Conservation (phyloP, 2,888 invertebrate species). For the Yponomeuta evonymella region DNA sequence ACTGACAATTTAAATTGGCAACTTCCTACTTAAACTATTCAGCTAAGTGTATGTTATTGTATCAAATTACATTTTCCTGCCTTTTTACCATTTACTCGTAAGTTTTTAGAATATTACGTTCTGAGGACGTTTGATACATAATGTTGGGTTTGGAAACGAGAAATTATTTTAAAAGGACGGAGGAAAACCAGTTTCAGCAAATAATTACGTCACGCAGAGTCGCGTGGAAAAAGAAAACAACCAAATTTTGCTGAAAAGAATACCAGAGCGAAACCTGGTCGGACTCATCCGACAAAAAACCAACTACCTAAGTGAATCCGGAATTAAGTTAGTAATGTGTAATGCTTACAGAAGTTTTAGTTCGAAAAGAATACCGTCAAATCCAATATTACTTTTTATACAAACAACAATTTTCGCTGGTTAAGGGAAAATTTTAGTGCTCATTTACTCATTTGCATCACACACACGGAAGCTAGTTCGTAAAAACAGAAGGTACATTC, state of each 20-base stretch:
- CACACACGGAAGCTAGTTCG: background rate
- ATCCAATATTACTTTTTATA: background rate
- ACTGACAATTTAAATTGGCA: background rate
- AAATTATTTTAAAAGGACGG: background rate
- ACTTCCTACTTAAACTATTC: background rate
- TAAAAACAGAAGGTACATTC: background rate
- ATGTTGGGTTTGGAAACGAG: background rate
- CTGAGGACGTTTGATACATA: too few relatives aligned
- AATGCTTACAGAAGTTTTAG: too few relatives aligned
- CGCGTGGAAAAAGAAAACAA: background rate
- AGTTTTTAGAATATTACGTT: too few relatives aligned
- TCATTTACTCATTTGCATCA: background rate
- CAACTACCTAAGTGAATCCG: too few relatives aligned
- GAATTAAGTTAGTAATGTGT: too few relatives aligned
- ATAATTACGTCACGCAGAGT: background rate
- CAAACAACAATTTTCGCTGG: background rate
- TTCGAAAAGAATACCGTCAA: background rate
- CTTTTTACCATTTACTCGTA: too few relatives aligned
- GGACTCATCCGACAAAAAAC: too few relatives aligned
- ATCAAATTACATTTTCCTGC: too few relatives aligned
- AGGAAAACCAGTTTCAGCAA: background rate
- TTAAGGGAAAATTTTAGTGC: background rate
- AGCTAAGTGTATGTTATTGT: too few relatives aligned
- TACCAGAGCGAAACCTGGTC: background rate
- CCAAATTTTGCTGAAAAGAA: background rate